These are phyloP conservation scores for Rhopalosiphum nymphaeae DNA, from an alignment of 2,888 invertebrate species.

Conservation along the genomic window DNA sequence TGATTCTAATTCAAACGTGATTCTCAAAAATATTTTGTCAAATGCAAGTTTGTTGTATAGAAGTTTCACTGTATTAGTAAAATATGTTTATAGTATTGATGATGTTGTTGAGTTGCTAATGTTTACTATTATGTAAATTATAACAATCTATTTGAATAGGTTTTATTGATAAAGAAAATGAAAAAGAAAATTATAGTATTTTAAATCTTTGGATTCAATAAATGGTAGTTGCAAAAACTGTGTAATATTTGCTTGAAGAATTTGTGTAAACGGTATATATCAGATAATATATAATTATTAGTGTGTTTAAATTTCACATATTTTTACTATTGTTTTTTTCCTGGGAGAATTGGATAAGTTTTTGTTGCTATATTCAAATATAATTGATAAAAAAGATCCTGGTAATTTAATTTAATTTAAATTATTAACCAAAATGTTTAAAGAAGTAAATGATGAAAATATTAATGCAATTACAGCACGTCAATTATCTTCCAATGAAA, in stretches of 20 bases:
- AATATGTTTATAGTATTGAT: no score
- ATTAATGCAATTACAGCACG: constrained; percentile 48
- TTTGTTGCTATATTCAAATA: constrained; percentile 22
- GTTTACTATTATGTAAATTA: no score
- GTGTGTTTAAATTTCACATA: not conserved
- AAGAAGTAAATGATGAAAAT: constrained; percentile 14
- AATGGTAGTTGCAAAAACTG: not conserved
- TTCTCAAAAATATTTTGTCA: no score
- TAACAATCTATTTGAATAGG: not conserved
- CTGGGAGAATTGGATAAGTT: constrained; percentile 48
- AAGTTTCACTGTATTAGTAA: no score
- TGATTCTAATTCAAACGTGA: no score
- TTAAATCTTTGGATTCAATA: not conserved
- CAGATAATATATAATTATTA: not conserved
- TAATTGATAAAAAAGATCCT: not conserved
- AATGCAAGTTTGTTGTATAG: no score
- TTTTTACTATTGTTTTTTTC: constrained; percentile 14
- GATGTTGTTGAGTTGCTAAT: no score
- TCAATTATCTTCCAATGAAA: constrained; percentile 33
- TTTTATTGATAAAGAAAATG: not conserved
- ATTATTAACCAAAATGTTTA: not conserved
- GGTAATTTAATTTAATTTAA: no score
- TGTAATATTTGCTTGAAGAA: not conserved
- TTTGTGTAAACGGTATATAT: not conserved
- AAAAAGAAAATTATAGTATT: not conserved